phyloP scores from a whole-genome alignment of 37 sponge, comb jelly and placozoan species.

The Geodia barretti region DNA sequence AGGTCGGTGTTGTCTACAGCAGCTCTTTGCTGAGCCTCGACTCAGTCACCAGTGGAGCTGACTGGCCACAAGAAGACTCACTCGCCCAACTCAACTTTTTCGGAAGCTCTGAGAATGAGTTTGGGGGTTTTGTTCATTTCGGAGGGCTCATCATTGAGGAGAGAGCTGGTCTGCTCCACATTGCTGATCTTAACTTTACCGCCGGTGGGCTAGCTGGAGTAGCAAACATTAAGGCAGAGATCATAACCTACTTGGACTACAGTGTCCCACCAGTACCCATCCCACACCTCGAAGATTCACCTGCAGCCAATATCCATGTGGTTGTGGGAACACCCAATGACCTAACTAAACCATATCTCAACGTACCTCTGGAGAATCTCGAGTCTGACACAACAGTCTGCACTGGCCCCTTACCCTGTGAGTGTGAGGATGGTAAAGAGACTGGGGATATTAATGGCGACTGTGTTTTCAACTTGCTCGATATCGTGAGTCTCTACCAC shows the following conservation, averaged over 20 bases:
- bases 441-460: conserved; percentile 72
- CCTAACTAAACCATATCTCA: conserved; percentile 13
- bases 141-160: conserved; percentile 41
- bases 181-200: conserved; percentile 52
- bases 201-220: conserved; percentile 2
- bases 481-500: conserved; percentile 39
- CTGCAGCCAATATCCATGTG: conserved; percentile 49
- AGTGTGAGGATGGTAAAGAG: conserved; percentile 30
- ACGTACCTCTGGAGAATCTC: neutral
- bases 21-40: conserved; percentile 13
- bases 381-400: conserved; percentile 18
- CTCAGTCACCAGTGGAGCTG: conserved; percentile 8
- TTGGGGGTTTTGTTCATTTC: conserved; percentile 53
- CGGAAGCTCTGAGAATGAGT: conserved; percentile 20
- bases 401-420: conserved; percentile 28
- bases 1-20: conserved; percentile 60
- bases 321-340: conserved; percentile 6
- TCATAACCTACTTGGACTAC: conserved; percentile 23
- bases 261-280: conserved; percentile 6
- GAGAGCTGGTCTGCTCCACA: conserved; percentile 1
- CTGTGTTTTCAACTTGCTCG: conserved; percentile 67
- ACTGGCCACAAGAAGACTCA: conserved; percentile 20
- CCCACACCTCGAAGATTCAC: conserved; percentile 9
- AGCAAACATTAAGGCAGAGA: conserved; percentile 26
- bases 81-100: neutral